Conservation (phyloP, 2,797 vertebrate species). For the Atherinosoma microstoma region DNA sequence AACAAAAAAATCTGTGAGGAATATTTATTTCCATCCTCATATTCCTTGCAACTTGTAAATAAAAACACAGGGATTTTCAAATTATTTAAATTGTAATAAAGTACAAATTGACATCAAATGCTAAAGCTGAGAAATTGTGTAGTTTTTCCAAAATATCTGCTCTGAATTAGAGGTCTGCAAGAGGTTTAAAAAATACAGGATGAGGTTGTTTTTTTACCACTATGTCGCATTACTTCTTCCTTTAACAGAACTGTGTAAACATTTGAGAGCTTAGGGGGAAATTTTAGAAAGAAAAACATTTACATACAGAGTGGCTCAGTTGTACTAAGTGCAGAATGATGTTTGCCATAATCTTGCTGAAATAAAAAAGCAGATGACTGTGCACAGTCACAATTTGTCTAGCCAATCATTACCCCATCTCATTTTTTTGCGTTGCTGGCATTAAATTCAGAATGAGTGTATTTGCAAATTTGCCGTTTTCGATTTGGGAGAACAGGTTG, state of each 20-base stretch:
- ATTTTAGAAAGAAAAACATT: background rate
- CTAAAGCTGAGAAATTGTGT: background rate
- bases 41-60: background rate
- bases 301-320: background rate
- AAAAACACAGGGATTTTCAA: background rate
- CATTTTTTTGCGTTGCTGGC: background rate
- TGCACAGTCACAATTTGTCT: background rate
- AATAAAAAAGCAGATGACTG: background rate
- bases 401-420: background rate
- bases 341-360: background rate
- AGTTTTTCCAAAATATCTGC: background rate
- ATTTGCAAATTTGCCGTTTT: background rate
- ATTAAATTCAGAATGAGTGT: background rate
- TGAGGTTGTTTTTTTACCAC: background rate
- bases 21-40: background rate
- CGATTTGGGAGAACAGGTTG: background rate
- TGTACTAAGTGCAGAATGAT: background rate
- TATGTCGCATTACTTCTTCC: background rate
- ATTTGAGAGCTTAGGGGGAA: background rate
- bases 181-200: background rate
- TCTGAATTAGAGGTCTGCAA: background rate
- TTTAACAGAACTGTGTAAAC: background rate
- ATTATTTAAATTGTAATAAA: background rate
- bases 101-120: background rate
- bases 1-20: background rate